These are phyloP conservation scores for Diplogasteroides magnus DNA, from an alignment of 1,140 invertebrate genomes.

Conservation along the genomic window DNA sequence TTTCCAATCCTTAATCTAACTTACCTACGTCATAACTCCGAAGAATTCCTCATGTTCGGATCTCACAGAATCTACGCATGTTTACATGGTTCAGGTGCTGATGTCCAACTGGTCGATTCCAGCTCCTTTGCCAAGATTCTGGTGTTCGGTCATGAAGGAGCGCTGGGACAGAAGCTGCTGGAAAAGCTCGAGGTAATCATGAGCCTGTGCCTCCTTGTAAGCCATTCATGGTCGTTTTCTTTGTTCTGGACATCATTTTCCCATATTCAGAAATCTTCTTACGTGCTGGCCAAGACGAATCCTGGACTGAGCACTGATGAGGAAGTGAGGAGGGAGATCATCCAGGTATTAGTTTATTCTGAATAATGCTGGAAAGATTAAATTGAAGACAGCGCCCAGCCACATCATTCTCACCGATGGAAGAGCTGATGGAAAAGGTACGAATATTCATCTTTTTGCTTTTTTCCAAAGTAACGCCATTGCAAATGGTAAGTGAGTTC, in stretches of 20 bases:
- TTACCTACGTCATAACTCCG: neutral
- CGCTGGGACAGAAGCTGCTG: neutral
- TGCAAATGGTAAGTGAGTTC: too few relatives aligned
- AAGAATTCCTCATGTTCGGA: neutral
- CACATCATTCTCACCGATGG: neutral
- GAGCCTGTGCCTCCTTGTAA: too few relatives aligned
- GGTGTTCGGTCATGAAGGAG: neutral
- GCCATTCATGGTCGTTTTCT: too few relatives aligned
- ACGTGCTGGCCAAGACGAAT: neutral
- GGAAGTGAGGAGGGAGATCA: neutral
- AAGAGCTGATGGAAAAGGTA: neutral
- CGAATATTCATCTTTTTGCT: neutral
- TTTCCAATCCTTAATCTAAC: neutral
- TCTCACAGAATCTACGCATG: neutral
- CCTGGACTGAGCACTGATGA: neutral
- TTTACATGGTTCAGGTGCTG: neutral
- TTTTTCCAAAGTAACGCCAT: too few relatives aligned
- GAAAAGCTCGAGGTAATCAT: neutral
- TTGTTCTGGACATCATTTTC: too few relatives aligned
- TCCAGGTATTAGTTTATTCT: neutral
- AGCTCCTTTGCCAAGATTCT: neutral
- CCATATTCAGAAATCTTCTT: neutral
- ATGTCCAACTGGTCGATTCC: neutral
- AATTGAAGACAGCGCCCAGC: too few relatives aligned
- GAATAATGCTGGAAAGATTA: neutral